Evolutionary conservation across 1,140 invertebrate species (phyloP).

Genomic region (Psilanteris sp.): DNA sequence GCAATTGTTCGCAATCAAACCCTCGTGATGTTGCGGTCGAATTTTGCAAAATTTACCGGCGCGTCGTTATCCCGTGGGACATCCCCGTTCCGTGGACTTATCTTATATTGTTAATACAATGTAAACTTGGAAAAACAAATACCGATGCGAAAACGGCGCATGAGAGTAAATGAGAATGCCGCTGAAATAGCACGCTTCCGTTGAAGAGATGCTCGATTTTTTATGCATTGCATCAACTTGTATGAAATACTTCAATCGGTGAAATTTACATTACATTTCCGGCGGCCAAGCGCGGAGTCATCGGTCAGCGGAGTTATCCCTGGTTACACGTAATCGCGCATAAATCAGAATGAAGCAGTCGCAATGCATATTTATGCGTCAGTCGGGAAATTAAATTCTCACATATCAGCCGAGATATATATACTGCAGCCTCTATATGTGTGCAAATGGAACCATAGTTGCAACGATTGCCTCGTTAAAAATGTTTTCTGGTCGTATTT

Average conservation of each 20-base stretch:
- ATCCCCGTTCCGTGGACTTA: slow-evolving; percentile 35
- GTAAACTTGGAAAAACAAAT: slow-evolving; percentile 27
- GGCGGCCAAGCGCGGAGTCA: slow-evolving; percentile 26
- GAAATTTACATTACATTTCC: slow-evolving; percentile 59
- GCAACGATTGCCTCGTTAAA: not conserved
- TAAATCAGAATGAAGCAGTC: slow-evolving; percentile 66
- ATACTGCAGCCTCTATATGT: not conserved
- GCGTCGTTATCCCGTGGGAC: slow-evolving; percentile 23
- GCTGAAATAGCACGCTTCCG: slow-evolving; percentile 22
- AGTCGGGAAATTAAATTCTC: slow-evolving; percentile 73
- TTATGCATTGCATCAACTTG: slow-evolving; percentile 10
- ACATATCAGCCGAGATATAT: slow-evolving; percentile 59
- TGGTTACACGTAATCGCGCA: slow-evolving; percentile 65
- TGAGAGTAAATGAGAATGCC: slow-evolving; percentile 15
- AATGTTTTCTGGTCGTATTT: slow-evolving; percentile 16
- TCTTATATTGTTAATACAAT: slow-evolving; percentile 35
- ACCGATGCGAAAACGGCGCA: slow-evolving; percentile 1
- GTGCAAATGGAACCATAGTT: slow-evolving; percentile 23
- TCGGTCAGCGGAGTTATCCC: slow-evolving; percentile 51
- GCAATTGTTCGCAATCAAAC: slow-evolving; percentile 30
- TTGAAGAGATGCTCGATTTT: slow-evolving; percentile 13
- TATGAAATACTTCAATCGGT: slow-evolving; percentile 44
- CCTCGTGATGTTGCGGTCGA: slow-evolving; percentile 2
- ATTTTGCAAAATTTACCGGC: slow-evolving; percentile 20
- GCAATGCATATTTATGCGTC: slow-evolving; percentile 71